Evolutionary conservation across 2,113 vertebrate genomes (phyloP), one percentile per base, ranked within the genome.

Genomic region (Perognathus longimembris): DNA sequence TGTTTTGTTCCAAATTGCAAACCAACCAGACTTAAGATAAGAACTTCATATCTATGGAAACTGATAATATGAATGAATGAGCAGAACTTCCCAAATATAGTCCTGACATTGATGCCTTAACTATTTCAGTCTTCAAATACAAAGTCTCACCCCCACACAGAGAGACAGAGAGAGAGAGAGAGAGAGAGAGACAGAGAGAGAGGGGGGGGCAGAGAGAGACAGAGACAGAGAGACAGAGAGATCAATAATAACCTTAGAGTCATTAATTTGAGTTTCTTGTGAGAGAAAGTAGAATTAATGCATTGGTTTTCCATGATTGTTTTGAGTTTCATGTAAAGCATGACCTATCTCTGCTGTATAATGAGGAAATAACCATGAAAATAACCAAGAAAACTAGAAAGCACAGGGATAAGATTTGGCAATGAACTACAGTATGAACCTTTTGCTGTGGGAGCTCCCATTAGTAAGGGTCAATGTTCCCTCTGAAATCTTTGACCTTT

Each of bases 401-500:
- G 57, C 14, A 32, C 24, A 32, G 7, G 64, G 88, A 59, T 77
- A 80, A 86, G 28, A 82, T 34, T 18, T 85, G 64, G 28, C 71
- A 84, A 50, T 54, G 28, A 71, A 64, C 61, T 84, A 40, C 22
- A 21, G 24, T 59, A 78, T 75, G 81, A 77, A 78, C 34, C 20
- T 83, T 84, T 77, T 26, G 3, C 2, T 7, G 1, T 4, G n/a
- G 42, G n/a, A 36, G 40, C 87, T 85, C 82, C 86, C 28, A 87
- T 34, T 22, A 63, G 74, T 86, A 83, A 95, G 94, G 90, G 82
- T 89, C 22, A 11, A 0, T 1, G 4, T 88, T 20, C 1, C 7
- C 94, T 94, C 77, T 26, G n/a, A 64, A 95, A 95, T 69, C 24
- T 74, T 17, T 50, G 79, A 34, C n/a, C 71, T 85, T 85, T 90